These are phyloP conservation scores for Diaphora mendica DNA, from an alignment of 2,888 invertebrate species.

Conservation along the genomic window DNA sequence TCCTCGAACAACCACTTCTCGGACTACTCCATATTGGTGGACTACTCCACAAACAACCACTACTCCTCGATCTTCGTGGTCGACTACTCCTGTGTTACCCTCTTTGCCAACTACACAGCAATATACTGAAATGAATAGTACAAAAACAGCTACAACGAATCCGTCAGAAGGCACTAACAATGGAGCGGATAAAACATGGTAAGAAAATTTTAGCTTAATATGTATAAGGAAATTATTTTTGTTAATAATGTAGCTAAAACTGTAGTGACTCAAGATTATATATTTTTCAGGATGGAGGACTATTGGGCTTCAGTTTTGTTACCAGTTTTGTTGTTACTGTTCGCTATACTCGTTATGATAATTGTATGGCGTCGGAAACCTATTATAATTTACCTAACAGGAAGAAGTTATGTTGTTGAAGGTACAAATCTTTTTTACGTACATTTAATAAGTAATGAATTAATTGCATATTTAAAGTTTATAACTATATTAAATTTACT, in stretches of 20 bases:
- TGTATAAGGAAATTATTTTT: not conserved
- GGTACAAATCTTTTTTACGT: constrained; percentile 27
- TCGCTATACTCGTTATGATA: constrained; percentile 17
- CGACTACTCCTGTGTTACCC: not conserved
- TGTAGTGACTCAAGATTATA: not conserved
- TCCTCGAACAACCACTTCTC: not conserved
- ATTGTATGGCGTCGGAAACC: constrained; percentile 25
- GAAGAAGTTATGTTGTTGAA: constrained; percentile 44
- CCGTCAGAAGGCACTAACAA: not conserved
- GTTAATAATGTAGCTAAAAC: not conserved
- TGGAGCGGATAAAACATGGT: constrained; percentile 1
- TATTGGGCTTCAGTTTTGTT: constrained; percentile 7
- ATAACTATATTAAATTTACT: not conserved
- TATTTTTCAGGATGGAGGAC: constrained; percentile 5
- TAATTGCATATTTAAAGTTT: not conserved
- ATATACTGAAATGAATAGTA: not conserved
- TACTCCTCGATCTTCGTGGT: not conserved
- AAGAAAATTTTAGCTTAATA: not conserved
- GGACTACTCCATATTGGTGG: not conserved
- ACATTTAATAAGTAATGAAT: no score
- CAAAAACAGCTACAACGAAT: not conserved
- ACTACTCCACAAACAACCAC: not conserved
- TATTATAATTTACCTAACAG: constrained; percentile 33
- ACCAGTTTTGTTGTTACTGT: not conserved
- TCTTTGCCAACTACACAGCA: not conserved